A percentile compares a stretch with the other conserved stretches of the same genome.
These are phyloP conservation scores for Fistularia commersonii DNA, from an alignment of 2,797 vertebrate genomes.

Conservation along the genomic window DNA sequence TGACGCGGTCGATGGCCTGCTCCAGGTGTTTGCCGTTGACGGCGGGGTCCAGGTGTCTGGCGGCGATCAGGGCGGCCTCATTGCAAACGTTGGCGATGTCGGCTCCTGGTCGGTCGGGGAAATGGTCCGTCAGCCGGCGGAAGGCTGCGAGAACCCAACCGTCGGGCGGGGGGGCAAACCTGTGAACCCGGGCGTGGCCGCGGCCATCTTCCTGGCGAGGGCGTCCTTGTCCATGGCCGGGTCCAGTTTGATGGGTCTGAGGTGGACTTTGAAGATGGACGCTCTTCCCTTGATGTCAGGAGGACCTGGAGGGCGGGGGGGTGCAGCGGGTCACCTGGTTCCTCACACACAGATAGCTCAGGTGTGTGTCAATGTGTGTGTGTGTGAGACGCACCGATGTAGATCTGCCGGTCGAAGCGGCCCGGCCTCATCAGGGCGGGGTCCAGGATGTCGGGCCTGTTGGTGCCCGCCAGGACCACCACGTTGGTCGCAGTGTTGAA, in stretches of 20 bases:
- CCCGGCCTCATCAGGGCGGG: slow-evolving; percentile 93
- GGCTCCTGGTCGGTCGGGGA: too few species aligned
- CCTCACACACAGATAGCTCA: too few species aligned
- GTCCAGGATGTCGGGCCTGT: slow-evolving; percentile 94
- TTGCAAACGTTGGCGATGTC: slow-evolving; percentile 98
- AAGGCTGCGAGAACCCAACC: too few species aligned
- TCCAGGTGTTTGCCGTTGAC: slow-evolving; percentile 96
- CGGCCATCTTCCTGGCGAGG: slow-evolving; percentile 89
- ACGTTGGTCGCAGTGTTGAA: slow-evolving; percentile 97
- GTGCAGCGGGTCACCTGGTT: too few species aligned
- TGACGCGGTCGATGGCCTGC: slow-evolving; percentile 95
- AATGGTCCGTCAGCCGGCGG: too few species aligned
- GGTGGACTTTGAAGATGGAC: slow-evolving; percentile 97
- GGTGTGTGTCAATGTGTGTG: too few species aligned
- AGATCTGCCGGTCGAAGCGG: slow-evolving; percentile 95
- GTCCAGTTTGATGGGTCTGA: slow-evolving; percentile 88
- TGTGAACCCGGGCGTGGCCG: slow-evolving; percentile 94
- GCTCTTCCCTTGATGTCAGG: slow-evolving; percentile 97
- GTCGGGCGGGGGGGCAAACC: too few species aligned
- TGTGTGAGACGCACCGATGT: slow-evolving; percentile 91
- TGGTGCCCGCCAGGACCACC: slow-evolving; percentile 94
- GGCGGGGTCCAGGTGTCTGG: slow-evolving; percentile 90
- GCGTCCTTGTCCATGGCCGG: slow-evolving; percentile 79
- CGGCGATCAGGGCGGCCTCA: slow-evolving; percentile 94
- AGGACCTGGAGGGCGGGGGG: slow-evolving; percentile 76